Base-by-base conservation (phyloP, 2,113 vertebrate species). In the Coreoperca whiteheadi region DNA sequence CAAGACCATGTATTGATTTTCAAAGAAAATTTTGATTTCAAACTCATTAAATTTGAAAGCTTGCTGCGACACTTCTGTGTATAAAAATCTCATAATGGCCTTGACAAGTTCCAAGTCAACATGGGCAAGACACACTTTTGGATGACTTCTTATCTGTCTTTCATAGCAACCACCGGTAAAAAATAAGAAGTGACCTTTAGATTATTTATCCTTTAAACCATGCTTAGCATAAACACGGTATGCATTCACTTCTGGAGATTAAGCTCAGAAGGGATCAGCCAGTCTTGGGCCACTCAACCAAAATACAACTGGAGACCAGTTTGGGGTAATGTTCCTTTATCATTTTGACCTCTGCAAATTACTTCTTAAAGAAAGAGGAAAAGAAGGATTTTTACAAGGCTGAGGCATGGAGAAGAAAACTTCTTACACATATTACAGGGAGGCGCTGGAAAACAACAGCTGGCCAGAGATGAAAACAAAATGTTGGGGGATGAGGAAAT, bases 391-490 rank as follows among this genome's bases (percentile, higher is more conserved):
- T 94, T 90, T 87, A 92, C 78, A 86, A 89, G 87, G 74, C 77
- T 57, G 70, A 81, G 73, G 78, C 76, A 90, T 81, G 70, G 77
- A 83, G 89, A 89, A 86, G 76, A 92, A 93, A 93, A 93, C 46
- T 30, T 89, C 85, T 87, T 80, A 90, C 85, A 94, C 90, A 89
- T 82, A 91, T 87, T 88, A 84, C 84, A 87, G 82, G 91, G 91
- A 93, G 90, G 91, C 84, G 81, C 89, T 91, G 90, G 85, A 93
- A 94, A 94, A 95, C 90, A 94, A 95, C 92, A 94, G 93, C 93
- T 95, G 95, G 95, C 86, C 51, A n/a, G 1, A 89, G 94, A 94
- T 94, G 86, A 95, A 94, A 95, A 93, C 92, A 91, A 91, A 94
- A 89, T 82, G 85, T 88, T 88, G 87, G 75, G 87, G 79, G 83